Percentiles rank a stretch among this genome's conserved stretches.
Conservation (phyloP, 2,888 invertebrate species). For the Drosophila parthenogenetica region DNA sequence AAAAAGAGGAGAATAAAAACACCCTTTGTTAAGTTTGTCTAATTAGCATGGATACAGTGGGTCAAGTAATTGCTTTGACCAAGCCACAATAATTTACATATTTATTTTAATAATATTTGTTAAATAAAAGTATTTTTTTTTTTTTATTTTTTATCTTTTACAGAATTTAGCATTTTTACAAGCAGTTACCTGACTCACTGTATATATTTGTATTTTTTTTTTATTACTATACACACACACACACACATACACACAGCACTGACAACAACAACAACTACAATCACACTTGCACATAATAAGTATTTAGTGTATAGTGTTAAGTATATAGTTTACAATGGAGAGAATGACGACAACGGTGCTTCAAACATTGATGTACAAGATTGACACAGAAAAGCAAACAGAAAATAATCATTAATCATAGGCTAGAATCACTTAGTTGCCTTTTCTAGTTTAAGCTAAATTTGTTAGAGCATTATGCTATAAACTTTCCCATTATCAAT, state of each 20-base stretch:
- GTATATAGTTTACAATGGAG: slow-evolving; percentile 14
- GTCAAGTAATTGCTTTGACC: slow-evolving; percentile 1
- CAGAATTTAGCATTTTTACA: too few species aligned
- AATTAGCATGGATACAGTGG: slow-evolving; percentile 16
- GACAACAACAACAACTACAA: neutral
- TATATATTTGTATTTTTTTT: neutral
- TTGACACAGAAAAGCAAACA: slow-evolving; percentile 22
- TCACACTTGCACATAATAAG: slow-evolving; percentile 5
- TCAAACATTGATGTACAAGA: slow-evolving; percentile 24
- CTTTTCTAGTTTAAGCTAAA: slow-evolving; percentile 70
- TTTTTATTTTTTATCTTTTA: too few species aligned
- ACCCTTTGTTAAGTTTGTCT: slow-evolving; percentile 59
- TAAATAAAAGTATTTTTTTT: neutral
- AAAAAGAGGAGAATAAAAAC: slow-evolving; percentile 31
- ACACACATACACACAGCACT: slow-evolving; percentile 12
- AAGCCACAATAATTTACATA: neutral
- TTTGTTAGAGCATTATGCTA: neutral
- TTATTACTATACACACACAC: slow-evolving; percentile 9
- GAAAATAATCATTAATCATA: slow-evolving; percentile 32
- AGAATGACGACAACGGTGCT: slow-evolving; percentile 52
- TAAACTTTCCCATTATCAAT: neutral
- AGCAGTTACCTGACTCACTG: neutral
- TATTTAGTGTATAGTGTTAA: slow-evolving; percentile 14
- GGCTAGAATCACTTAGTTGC: slow-evolving; percentile 78
- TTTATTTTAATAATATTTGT: neutral